Base-by-base conservation (phyloP, 2,797 vertebrate genomes). In the Orientallactaga sibirica region DNA sequence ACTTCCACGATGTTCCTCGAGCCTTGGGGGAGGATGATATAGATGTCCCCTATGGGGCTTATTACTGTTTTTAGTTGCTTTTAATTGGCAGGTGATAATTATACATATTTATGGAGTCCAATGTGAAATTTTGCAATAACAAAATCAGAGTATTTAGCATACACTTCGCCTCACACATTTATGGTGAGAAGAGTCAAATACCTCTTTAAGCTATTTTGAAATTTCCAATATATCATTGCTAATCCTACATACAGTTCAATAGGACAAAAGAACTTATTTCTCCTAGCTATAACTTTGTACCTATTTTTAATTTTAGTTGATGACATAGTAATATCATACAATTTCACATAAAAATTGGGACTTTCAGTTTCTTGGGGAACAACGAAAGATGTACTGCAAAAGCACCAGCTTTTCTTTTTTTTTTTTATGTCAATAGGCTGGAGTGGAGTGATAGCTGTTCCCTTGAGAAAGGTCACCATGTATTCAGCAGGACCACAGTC, bases 281-380 rank as follows among this genome's bases (percentile, higher is more conserved):
- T 73, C 58, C 29, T 16, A 61, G 37, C 41, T 78, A 2, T 15
- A 41, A 71, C 3, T 70, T 20, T 41, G 14, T 18, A 43, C 18
- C 0, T 1, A 6, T 19, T 61, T 11, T 73, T 37, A 37, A 29
- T 52, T 62, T 93, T 77, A 75, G 90, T 20, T 24, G 8, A 33
- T 22, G 93, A 88, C 68, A 93, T 75, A 20, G 58, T 62, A 90
- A 78, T 87, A 64, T 76, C 20, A 68, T 27, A 78, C 37, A 41
- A 48, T 66, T 79, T 88, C 24, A 85, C 66, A 78, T 71, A 90
- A 74, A 91, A 87, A 37, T 75, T 27, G 66, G 19, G 11, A 79
- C 78, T 93, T 80, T 43, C 58, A 80, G 7, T 71, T 82, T 86
- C 61, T 93, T 52, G 70, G n/a, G 66, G 55, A 82, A 74, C 20